Percentiles rank a stretch among this genome's conserved stretches.
These are phyloP conservation scores for Prionace glauca DNA, from an alignment of 2,797 vertebrate genomes.

Conservation along the genomic window DNA sequence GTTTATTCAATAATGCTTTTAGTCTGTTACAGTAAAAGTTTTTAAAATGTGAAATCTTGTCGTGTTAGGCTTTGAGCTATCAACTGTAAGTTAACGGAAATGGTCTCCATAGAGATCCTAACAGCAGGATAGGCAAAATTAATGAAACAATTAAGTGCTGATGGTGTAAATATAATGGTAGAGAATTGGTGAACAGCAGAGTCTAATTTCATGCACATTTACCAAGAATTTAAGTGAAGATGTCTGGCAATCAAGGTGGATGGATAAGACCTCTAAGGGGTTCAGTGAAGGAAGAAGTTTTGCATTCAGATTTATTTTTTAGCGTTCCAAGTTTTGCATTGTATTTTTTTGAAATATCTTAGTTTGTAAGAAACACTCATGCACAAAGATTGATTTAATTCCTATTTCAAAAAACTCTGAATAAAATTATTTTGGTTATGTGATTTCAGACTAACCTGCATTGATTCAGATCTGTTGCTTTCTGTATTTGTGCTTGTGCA, in stretches of 20 bases:
- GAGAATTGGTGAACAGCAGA: not conserved
- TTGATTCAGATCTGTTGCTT: not conserved
- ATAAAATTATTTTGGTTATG: not conserved
- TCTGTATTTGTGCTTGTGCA: not conserved
- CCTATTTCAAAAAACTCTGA: not conserved
- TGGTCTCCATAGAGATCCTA: too few species aligned
- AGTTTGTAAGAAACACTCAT: not conserved
- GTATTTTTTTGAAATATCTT: not conserved
- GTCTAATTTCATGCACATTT: not conserved
- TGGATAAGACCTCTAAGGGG: not conserved
- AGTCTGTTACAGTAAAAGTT: too few species aligned
- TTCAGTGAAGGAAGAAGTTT: not conserved
- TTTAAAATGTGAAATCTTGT: too few species aligned
- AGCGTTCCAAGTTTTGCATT: not conserved
- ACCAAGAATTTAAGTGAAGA: not conserved
- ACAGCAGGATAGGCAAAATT: not conserved
- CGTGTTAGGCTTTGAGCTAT: too few species aligned
- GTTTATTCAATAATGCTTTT: too few species aligned
- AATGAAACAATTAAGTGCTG: not conserved
- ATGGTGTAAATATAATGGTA: not conserved
- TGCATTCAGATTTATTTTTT: not conserved
- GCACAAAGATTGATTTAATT: not conserved
- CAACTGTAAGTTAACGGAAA: too few species aligned
- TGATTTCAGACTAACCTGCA: not conserved
- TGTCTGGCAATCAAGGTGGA: not conserved